phyloP scores from a whole-genome alignment of 2,113 vertebrate species.

The Phalacrocorax carbo region DNA sequence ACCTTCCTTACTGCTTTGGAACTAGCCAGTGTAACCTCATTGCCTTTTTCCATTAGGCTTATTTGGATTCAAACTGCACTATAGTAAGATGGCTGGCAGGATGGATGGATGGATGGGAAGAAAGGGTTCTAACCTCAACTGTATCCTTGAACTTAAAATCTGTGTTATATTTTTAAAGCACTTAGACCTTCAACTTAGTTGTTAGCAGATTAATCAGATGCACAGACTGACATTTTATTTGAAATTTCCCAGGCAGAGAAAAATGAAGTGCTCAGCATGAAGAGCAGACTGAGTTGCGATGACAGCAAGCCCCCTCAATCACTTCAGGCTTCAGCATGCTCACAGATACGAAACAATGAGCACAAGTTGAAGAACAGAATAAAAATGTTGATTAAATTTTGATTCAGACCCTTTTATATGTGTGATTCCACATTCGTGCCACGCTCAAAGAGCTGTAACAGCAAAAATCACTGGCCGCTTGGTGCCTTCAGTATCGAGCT shows the following conservation, averaged over 20 bases:
- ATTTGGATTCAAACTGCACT: background rate
- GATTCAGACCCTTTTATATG: background rate
- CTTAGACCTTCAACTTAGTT: slow-evolving; percentile 55
- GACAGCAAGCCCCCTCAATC: slow-evolving; percentile 60
- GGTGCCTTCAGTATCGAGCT: background rate
- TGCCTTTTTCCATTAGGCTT: background rate
- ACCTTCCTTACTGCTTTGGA: background rate
- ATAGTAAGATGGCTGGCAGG: background rate
- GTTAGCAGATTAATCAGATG: slow-evolving; percentile 69
- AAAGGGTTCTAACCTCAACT: slow-evolving; percentile 22
- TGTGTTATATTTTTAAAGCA: slow-evolving; percentile 59
- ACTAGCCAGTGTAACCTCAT: background rate
- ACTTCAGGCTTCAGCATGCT: slow-evolving; percentile 36
- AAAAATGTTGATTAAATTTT: slow-evolving; percentile 46
- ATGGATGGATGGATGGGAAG: background rate
- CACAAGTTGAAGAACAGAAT: slow-evolving; percentile 28
- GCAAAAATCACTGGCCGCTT: background rate
- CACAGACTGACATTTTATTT: slow-evolving; percentile 67
- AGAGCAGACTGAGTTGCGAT: slow-evolving; percentile 39
- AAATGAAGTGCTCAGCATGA: slow-evolving; percentile 55
- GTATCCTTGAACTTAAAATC: slow-evolving; percentile 46
- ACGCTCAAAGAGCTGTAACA: background rate
- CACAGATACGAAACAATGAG: slow-evolving; percentile 42
- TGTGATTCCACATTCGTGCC: background rate
- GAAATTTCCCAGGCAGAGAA: slow-evolving; percentile 60